Base-by-base conservation (phyloP, 2,888 invertebrate genomes). In the Sinhomidia bicolor region DNA sequence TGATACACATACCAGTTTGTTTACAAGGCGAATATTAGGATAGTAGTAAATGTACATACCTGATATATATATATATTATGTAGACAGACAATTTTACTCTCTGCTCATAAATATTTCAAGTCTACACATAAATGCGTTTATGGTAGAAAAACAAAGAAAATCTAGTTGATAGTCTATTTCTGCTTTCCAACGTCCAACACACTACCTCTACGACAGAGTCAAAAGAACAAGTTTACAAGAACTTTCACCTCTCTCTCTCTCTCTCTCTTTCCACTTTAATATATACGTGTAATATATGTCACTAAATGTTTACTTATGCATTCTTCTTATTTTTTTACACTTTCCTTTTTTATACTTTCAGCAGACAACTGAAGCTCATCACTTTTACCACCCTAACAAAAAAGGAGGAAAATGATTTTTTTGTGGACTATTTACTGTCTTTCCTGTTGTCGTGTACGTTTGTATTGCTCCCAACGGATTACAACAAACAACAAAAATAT, bases 71-170 rank as follows among this genome's bases (percentile, higher is more conserved):
- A n/a, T n/a, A n/a, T n/a, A n/a, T n/a, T 76, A 20, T 10, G n/a
- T 3, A 17, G 1, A 23, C 76, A 76, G 26, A 65, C 26, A 76
- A 26, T 51, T 51, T 17, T 29, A n/a, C n/a, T n/a, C n/a, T n/a
- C 41, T 47, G 10, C 74, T 51, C 79, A 68, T 85, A 79, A 85
- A 85, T 85, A 85, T 79, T 62, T 85, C 85, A 85, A 78, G 32
- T 78, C 17, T 36, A 57, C 32, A 14, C 54, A 57, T 26, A 57
- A 12, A 54, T 79, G 54, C 68, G 62, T 79, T n/a, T n/a, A 54
- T 36, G n/a, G 12, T 65, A 23, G 14, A 20, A 14, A 10, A 6
- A 14, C n/a, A n/a, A n/a, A n/a, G n/a, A 23, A n/a, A 44, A 23
- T 9, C 17, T 36, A 36, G 17, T 20, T n/a, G 12, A 3, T 78